phyloP scores from a whole-genome alignment of 2,888 invertebrate genomes.

The Chymomyza caudatula region DNA sequence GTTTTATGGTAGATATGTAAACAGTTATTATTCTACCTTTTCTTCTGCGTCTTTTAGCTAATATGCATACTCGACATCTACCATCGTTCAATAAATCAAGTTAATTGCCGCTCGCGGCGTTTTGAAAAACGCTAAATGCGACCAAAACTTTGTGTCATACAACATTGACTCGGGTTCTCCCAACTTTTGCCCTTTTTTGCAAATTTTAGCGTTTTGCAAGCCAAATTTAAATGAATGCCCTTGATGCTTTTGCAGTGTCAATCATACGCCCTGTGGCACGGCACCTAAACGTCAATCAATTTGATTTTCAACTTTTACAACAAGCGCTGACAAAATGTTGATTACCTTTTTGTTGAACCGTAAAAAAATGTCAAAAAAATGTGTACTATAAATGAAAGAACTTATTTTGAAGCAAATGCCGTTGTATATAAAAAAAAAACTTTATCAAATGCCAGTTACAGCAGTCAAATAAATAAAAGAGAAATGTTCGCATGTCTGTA shows the following conservation, averaged over 20 bases:
- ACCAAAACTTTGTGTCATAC: conserved; percentile 36
- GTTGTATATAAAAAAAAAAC: not conserved
- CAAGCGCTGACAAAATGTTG: not conserved
- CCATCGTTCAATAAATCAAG: not conserved
- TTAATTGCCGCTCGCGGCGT: not conserved
- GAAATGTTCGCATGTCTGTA: not conserved
- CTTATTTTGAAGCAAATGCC: not conserved
- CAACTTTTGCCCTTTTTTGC: not conserved
- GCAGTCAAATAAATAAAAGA: conserved; percentile 27
- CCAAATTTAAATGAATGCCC: not conserved
- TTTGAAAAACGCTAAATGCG: conserved; percentile 25
- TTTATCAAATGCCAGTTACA: conserved; percentile 62
- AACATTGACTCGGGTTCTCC: conserved; percentile 17
- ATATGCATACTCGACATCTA: too few relatives aligned
- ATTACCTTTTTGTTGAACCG: not conserved
- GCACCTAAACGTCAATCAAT: conserved; percentile 18
- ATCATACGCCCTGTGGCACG: conserved; percentile 46
- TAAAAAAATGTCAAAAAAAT: not conserved
- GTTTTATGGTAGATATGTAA: too few relatives aligned
- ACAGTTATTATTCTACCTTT: too few relatives aligned
- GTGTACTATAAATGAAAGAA: not conserved
- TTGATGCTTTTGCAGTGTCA: conserved; percentile 14
- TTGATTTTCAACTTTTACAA: conserved; percentile 9
- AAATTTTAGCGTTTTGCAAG: not conserved
- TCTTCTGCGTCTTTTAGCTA: too few relatives aligned